Evolutionary conservation across 2,113 vertebrate genomes (phyloP), one percentile per base, ranked within the genome.

Genomic region (Egretta garzetta): DNA sequence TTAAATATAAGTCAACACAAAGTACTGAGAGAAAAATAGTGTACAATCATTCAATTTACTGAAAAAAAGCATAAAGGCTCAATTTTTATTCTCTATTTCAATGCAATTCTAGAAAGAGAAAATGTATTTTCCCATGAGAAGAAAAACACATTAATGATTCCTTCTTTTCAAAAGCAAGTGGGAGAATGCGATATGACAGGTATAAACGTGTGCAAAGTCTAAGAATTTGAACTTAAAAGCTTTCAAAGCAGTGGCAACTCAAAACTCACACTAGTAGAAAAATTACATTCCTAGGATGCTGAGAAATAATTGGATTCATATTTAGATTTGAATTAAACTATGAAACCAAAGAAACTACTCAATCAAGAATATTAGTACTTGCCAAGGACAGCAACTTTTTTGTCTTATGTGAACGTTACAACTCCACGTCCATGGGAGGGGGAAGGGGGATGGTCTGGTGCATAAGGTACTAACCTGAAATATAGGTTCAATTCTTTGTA

Each of bases 231-330:
- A 79, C 73, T 84, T 79, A 37, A 87, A 96, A 91, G 24, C 68
- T 93, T 95, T 95, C 90, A 94, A 96, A 97, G 77, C 59, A 91
- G 23, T 62, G 53, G 79, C 74, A 87, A 72, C 59, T 86, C 47
- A 80, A 83, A 95, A 83, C 37, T 86, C 67, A 77, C 33, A 35
- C 73, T 64, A 94, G 86, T 74, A 93, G 74, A 85, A 95, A 92
- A 92, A 87, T 92, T n/a, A 39, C 33, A 66, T 79, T 87, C 53
- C 58, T 80, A 89, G 79, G 26, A 91, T 68, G 52, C 26, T 81
- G 62, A 84, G 76, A 90, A 80, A 92, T 77, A 90, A 86, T 50
- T 84, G 39, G 39, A 79, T 79, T 91, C 19, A 17, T 84, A 90
- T 80, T 90, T 75, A 59, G 58, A 56, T 93, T 86, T 93, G 39